phyloP scores from a whole-genome alignment of 2,888 invertebrate genomes.

The Silvanus unidentatus region DNA sequence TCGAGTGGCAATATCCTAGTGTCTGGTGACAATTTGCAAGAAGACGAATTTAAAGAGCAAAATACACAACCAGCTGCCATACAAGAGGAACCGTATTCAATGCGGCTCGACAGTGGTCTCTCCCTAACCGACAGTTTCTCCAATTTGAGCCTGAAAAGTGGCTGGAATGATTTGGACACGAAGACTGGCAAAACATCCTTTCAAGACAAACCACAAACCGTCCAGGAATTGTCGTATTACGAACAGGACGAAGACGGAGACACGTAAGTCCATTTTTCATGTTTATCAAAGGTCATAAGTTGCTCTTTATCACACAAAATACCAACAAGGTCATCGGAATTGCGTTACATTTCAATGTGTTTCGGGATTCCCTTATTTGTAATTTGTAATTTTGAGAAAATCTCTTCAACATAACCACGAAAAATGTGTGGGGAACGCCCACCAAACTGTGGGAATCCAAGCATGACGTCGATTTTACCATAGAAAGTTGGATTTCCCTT shows the following conservation, averaged over 20 bases:
- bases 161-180: conserved; percentile 39
- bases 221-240: conserved; percentile 49
- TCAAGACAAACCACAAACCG: not conserved
- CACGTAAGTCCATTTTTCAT: conserved; percentile 62
- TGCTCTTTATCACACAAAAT: no score
- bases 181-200: not conserved
- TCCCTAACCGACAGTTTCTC: conserved; percentile 57
- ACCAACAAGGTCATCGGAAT: no score
- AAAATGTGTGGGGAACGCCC: no score
- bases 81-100: conserved; percentile 29
- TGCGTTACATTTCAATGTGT: no score
- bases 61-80: not conserved
- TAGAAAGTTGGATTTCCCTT: no score
- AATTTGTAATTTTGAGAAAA: no score
- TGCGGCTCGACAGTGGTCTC: conserved; percentile 64
- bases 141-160: conserved; percentile 50
- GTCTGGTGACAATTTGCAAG: conserved; percentile 36
- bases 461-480: no score
- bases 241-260: conserved; percentile 80
- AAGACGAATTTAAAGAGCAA: conserved; percentile 16
- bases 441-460: no score
- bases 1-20: conserved; percentile 37
- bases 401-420: no score
- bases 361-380: no score
- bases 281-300: conserved; percentile 10